These are phyloP conservation scores for Urechis unicinctus DNA, from an alignment of 2,888 invertebrate species.

Conservation along the genomic window DNA sequence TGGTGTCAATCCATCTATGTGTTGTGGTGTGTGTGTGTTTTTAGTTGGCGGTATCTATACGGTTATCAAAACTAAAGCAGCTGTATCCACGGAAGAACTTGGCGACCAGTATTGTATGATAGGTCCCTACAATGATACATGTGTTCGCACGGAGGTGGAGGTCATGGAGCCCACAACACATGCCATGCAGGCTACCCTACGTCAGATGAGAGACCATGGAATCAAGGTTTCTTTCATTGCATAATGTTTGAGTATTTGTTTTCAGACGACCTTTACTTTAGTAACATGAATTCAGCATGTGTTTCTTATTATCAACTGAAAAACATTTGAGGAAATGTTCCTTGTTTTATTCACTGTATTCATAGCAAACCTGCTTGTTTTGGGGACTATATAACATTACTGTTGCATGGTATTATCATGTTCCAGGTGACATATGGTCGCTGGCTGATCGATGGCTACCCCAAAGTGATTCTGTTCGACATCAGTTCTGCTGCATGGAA, in stretches of 20 bases:
- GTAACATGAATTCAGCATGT: no score
- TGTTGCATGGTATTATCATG: no score
- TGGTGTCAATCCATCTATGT: no score
- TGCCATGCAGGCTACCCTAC: slow-evolving; percentile 16
- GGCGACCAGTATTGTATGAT: slow-evolving; percentile 95
- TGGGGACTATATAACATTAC: no score
- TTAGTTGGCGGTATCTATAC: slow-evolving; percentile 98
- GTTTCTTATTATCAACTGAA: no score
- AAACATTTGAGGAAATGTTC: no score
- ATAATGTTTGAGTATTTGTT: no score
- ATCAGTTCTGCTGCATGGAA: slow-evolving; percentile 95
- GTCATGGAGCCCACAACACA: slow-evolving; percentile 65
- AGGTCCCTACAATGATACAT: slow-evolving; percentile 88
- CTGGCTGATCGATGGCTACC: slow-evolving; percentile 99
- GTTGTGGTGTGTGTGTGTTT: no score
- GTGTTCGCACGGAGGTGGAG: slow-evolving; percentile 92
- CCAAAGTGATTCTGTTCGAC: slow-evolving; percentile 94
- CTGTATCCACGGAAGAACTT: slow-evolving; percentile 92
- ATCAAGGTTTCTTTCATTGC: slow-evolving; percentile 62
- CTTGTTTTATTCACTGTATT: no score
- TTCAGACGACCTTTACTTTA: no score
- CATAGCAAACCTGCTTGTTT: no score
- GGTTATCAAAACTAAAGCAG: slow-evolving; percentile 95
- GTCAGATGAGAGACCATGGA: slow-evolving; percentile 65
- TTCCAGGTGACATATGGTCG: slow-evolving; percentile 82